A percentile compares a stretch with the other conserved stretches of the same genome.
Conservation (phyloP, 1,140 invertebrate genomes). For the Apis cerana region DNA sequence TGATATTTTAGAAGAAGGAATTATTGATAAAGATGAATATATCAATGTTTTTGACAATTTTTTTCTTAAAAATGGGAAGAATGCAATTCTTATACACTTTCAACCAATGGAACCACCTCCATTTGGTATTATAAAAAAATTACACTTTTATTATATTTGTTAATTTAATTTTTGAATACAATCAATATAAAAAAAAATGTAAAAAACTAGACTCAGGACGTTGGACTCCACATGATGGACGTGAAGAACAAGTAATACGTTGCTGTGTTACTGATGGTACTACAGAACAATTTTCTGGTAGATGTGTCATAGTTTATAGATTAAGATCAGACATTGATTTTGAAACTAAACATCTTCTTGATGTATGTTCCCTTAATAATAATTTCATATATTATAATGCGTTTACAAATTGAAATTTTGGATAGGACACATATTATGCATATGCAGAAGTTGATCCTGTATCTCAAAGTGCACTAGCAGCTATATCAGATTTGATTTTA, state of each 20-base stretch:
- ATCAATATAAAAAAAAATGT: slow-evolving; percentile 11
- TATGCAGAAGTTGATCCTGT: slow-evolving; percentile 74
- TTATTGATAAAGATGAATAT: slow-evolving; percentile 84
- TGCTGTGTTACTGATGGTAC: slow-evolving; percentile 81
- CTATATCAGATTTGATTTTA: slow-evolving; percentile 78
- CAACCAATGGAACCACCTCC: slow-evolving; percentile 79
- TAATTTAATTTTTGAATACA: not conserved
- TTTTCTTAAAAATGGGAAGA: slow-evolving; percentile 78
- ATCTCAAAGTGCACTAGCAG: slow-evolving; percentile 72
- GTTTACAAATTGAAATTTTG: not conserved
- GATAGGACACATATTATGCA: slow-evolving; percentile 76
- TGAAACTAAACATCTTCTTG: slow-evolving; percentile 81
- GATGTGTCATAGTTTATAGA: slow-evolving; percentile 82
- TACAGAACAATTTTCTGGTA: slow-evolving; percentile 79
- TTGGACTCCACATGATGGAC: slow-evolving; percentile 71
- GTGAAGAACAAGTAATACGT: slow-evolving; percentile 77
- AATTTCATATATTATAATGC: not conserved
- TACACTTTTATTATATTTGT: not conserved
- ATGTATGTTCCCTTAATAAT: slow-evolving; percentile 71
- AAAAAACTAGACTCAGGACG: slow-evolving; percentile 81
- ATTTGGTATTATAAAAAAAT: slow-evolving; percentile 73
- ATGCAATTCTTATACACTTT: slow-evolving; percentile 81
- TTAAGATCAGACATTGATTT: slow-evolving; percentile 77
- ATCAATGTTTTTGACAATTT: slow-evolving; percentile 83
- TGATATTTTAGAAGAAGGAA: slow-evolving; percentile 84